These are phyloP conservation scores for Ypsolopha scabrella DNA, from an alignment of 2,888 invertebrate species.

Conservation along the genomic window DNA sequence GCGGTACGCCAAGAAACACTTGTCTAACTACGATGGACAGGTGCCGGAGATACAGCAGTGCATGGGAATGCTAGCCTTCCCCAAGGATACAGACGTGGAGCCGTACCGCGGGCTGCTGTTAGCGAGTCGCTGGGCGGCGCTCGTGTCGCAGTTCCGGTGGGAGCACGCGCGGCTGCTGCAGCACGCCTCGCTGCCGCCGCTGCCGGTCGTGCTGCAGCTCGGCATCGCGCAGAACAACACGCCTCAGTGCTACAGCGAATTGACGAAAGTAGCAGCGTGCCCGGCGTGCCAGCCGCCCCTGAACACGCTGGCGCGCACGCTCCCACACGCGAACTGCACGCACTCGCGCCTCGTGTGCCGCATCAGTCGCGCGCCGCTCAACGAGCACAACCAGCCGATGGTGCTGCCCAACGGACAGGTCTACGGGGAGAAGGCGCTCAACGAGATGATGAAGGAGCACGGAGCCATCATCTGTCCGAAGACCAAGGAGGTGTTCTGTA, in stretches of 20 bases:
- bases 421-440: conserved; percentile 92
- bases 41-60: conserved; percentile 90
- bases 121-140: conserved; percentile 80
- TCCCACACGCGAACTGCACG: conserved; percentile 96
- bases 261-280: conserved; percentile 84
- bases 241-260: conserved; percentile 81
- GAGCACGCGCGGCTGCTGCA: conserved; percentile 97
- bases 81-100: conserved; percentile 80
- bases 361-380: conserved; percentile 90
- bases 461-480: conserved; percentile 94
- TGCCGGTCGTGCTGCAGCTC: conserved; percentile 91
- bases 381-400: conserved; percentile 98
- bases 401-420: conserved; percentile 99
- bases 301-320: conserved; percentile 83
- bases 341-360: conserved; percentile 95
- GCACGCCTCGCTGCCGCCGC: conserved; percentile 89
- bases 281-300: conserved; percentile 94
- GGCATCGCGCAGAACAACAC: conserved; percentile 97
- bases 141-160: conserved; percentile 91
- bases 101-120: conserved; percentile 78
- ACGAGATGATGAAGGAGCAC: conserved; percentile 93
- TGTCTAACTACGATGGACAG: conserved; percentile 88
- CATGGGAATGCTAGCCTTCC: conserved; percentile 96
- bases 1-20: conserved; percentile 93
- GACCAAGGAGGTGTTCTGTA: conserved; percentile 91